Evolutionary conservation across 1,140 invertebrate genomes (phyloP), one percentile per base, ranked within the genome.

Genomic region (Musca vetustissima): DNA sequence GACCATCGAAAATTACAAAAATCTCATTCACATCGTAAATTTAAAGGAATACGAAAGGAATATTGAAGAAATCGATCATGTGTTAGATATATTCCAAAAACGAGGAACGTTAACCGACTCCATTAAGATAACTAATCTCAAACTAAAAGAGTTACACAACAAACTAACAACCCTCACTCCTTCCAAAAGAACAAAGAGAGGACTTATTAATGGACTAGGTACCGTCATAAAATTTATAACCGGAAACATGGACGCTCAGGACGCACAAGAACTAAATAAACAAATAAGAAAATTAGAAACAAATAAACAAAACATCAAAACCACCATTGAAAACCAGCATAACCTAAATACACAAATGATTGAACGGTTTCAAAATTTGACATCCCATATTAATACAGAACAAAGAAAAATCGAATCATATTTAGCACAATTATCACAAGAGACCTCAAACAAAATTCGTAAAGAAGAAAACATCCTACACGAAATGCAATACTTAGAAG

Each of bases 171-270:
- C 25, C n/a, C 25, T 57, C 22, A 57, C 53, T 15, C 24, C 53
- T 24, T 4, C 21, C 24, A 28, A 64, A 22, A 64, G 61, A 43
- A 22, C 32, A 21, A 43, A 67, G 9, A 49, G 49, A 67, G 66
- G 66, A 36, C 49, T 67, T 11, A 52, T 67, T 49, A 67, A 67
- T 17, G 66, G 22, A 52, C 47, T 67, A 8, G 49, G 64, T 21
- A 48, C 64, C 4, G 25, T 24, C 49, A 66, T 66, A 49, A 66
- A 49, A 66, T 48, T 66, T 28, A 67, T 67, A 52, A 67, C 66
- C 21, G 49, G 66, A 48, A 67, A 67, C 28, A 67, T 67, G 49
- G 66, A 67, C 14, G 43, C 22, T 24, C 15, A 64, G 17, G 59
- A 64, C 36, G 59, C 28, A 17, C 8, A 64, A 4, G 36, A 64